Percentiles rank a stretch among this genome's conserved stretches.
Evolutionary conservation across 2,113 vertebrate species (phyloP).

Genomic region (Malurus cyaneus): DNA sequence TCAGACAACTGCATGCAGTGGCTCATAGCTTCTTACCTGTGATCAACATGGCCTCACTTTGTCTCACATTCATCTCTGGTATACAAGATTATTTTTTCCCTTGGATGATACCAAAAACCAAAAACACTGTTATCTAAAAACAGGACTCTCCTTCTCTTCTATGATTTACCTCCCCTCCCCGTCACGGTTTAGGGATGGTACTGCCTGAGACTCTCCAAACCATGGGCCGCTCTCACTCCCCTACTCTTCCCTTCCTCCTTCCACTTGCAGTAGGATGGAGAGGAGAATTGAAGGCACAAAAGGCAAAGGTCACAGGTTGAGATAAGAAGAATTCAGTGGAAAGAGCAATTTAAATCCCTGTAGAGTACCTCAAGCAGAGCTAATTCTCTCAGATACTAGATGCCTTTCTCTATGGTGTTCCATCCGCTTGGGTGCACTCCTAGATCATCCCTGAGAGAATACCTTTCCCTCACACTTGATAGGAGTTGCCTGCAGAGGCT

Average conservation of each 20-base stretch:
- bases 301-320: background rate
- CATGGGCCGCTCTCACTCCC: background rate
- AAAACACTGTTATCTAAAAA: background rate
- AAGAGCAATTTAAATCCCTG: background rate
- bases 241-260: background rate
- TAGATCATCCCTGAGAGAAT: background rate
- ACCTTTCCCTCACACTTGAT: background rate
- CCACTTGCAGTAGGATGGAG: background rate
- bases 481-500: background rate
- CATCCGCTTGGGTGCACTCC: no score
- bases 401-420: no score
- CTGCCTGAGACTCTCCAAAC: background rate
- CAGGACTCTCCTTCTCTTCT: background rate
- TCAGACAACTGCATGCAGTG: constrained; percentile 68
- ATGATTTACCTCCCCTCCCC: constrained; percentile 19
- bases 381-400: no score
- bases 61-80: constrained; percentile 74
- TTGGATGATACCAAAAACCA: constrained; percentile 71
- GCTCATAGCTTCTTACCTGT: constrained; percentile 74
- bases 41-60: constrained; percentile 88
- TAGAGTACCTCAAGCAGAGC: no score
- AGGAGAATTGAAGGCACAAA: background rate
- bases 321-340: background rate
- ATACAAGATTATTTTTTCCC: constrained; percentile 45
- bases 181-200: background rate